These are phyloP conservation scores for Cantharis rustica DNA, from an alignment of 2,888 invertebrate species.

Conservation along the genomic window DNA sequence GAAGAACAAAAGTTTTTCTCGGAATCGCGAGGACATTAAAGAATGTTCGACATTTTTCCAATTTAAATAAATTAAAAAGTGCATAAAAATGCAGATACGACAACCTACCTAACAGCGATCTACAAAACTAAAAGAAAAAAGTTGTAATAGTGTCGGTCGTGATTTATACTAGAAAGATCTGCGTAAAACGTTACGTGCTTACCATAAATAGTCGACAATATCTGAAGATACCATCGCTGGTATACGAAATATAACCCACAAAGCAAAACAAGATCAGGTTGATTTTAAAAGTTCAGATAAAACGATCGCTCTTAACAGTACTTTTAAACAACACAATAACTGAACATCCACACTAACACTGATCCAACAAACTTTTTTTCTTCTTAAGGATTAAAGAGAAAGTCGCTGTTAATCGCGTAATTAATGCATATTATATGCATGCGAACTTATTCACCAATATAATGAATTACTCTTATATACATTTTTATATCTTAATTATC, in stretches of 20 bases:
- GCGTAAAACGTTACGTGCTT: conserved; percentile 28
- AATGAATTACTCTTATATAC: neutral
- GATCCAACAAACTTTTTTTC: neutral
- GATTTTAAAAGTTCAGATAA: neutral
- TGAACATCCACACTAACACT: neutral
- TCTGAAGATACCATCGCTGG: conserved; percentile 24
- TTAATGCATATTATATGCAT: neutral
- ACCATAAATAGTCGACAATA: conserved; percentile 27
- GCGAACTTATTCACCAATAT: neutral
- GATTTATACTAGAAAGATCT: conserved; percentile 28
- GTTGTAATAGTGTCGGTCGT: conserved; percentile 15
- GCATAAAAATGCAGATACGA: neutral
- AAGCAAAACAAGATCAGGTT: conserved; percentile 26
- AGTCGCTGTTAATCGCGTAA: neutral
- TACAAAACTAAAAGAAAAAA: conserved; percentile 4
- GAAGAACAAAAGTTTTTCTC: neutral
- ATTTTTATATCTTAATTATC: neutral
- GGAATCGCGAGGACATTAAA: neutral
- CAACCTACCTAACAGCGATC: neutral
- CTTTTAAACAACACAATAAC: neutral
- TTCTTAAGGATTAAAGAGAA: neutral
- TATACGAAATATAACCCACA: conserved; percentile 28
- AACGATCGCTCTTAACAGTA: neutral
- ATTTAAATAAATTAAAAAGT: neutral
- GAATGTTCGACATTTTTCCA: neutral